phyloP scores from a whole-genome alignment of 2,888 invertebrate species.

The Odontocerum albicorne region DNA sequence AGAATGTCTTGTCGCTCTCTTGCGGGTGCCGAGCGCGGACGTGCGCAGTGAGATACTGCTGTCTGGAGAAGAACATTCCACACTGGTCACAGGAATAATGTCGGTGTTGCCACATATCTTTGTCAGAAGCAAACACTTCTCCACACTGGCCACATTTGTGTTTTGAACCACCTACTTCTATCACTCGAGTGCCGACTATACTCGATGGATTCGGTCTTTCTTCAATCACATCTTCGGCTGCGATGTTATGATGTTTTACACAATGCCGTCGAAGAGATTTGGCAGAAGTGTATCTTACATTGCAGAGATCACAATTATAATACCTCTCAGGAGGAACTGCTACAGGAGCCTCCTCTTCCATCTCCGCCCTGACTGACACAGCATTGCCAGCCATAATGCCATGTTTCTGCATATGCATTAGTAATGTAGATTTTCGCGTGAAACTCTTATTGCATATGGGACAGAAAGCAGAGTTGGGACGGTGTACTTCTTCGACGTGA shows the following conservation, averaged over 20 bases:
- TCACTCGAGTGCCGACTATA: slow-evolving; percentile 48
- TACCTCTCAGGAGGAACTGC: slow-evolving; percentile 47
- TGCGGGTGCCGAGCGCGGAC: slow-evolving; percentile 56
- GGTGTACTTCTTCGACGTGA: slow-evolving; percentile 61
- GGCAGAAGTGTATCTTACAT: slow-evolving; percentile 59
- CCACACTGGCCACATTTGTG: slow-evolving; percentile 59
- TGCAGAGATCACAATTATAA: slow-evolving; percentile 62
- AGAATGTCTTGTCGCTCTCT: slow-evolving; percentile 57
- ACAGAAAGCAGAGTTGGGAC: slow-evolving; percentile 59
- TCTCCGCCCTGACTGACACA: slow-evolving; percentile 40
- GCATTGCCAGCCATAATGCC: slow-evolving; percentile 38
- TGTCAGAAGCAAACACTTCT: slow-evolving; percentile 57
- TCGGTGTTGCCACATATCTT: slow-evolving; percentile 59
- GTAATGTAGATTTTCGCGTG: slow-evolving; percentile 62
- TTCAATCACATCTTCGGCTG: slow-evolving; percentile 39
- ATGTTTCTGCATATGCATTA: slow-evolving; percentile 65
- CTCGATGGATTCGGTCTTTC: slow-evolving; percentile 48
- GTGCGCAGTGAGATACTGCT: slow-evolving; percentile 52
- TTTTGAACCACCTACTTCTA: slow-evolving; percentile 46
- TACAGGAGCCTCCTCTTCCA: slow-evolving; percentile 13
- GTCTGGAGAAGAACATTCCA: slow-evolving; percentile 55
- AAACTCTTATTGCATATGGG: slow-evolving; percentile 65
- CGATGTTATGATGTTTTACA: slow-evolving; percentile 59
- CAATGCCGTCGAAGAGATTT: slow-evolving; percentile 61
- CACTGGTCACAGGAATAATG: slow-evolving; percentile 62